phyloP scores from a whole-genome alignment of 2,113 vertebrate genomes.

The Salminus brasiliensis region DNA sequence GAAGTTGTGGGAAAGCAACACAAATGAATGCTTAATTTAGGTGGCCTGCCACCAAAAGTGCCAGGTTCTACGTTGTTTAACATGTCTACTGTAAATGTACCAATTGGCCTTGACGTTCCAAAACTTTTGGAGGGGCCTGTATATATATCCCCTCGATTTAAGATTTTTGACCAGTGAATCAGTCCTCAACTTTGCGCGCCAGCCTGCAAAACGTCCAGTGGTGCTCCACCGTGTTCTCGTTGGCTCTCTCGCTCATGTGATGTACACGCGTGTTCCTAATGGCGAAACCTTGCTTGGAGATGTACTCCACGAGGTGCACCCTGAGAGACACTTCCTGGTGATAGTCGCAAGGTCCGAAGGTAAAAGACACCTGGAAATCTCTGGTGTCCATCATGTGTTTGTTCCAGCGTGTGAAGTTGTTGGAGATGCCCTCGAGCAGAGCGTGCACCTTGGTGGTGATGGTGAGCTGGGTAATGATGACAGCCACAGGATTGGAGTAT shows the following conservation, averaged over 20 bases:
- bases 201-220: conserved; percentile 89
- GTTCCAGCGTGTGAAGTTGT: conserved; percentile 88
- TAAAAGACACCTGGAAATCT: conserved; percentile 89
- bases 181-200: conserved; percentile 86
- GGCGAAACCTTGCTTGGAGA: conserved; percentile 87
- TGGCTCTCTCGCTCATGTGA: conserved; percentile 89
- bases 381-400: conserved; percentile 93
- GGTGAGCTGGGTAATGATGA: conserved; percentile 87
- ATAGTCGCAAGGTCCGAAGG: conserved; percentile 86
- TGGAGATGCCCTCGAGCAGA: conserved; percentile 84
- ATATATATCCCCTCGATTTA: no score
- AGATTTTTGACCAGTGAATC: no score
- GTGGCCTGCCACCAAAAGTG: no score
- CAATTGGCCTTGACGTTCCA: no score
- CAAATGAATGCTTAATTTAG: no score
- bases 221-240: conserved; percentile 88
- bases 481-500: conserved; percentile 87
- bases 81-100: no score
- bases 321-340: conserved; percentile 87
- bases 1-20: no score
- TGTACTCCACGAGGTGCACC: conserved; percentile 87
- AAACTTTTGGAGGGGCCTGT: no score
- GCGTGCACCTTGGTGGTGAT: conserved; percentile 87
- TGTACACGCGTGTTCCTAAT: conserved; percentile 86
- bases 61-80: no score